Base-by-base conservation (phyloP, 2,888 invertebrate species). In the Ichneumon xanthorius region DNA sequence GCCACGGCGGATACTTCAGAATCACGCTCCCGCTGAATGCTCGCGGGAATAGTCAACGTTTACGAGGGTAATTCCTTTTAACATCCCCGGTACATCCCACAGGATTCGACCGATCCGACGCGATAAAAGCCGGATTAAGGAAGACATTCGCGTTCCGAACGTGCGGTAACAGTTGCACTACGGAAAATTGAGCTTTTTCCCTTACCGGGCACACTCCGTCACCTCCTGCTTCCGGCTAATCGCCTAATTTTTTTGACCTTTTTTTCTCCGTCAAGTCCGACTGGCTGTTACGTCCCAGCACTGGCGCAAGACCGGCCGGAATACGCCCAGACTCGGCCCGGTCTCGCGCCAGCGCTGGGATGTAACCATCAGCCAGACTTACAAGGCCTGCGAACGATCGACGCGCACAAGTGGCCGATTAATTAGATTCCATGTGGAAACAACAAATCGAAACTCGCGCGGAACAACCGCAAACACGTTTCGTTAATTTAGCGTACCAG, bases 1-100 rank as follows among this genome's bases (percentile, higher is more conserved):
- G 19, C 65, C 63, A 22, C 58, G n/a, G 63, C 87, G 88, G 87
- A 89, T 90, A 88, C 88, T 90, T 88, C 88, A 89, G 88, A 90
- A 89, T 90, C 89, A 86, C 85, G 82, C 86, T 87, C 68, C 68
- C 75, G 50, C 84, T 72, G 86, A 88, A 89, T 88, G 73, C 89
- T 87, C 89, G 67, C 82, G 88, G 85, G 89, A 79, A 86, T 83
- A 89, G 87, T 89, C 89, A 89, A 86, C 90, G 87, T 91, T 92
- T 90, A 91, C 88, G 89, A 88, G 71, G 87, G 82, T 89, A 87
- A 88, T 91, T 88, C 88, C 88, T 88, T 91, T 89, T 90, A 91
- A 90, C 91, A 82, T 73, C 86, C 83, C 67, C 70, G 30, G 53
- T 71, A 68, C 53, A 58, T 58, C 26, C 22, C 63, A 58, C 63